Conservation (phyloP, 2,888 invertebrate species). For the Anticlea derivata region DNA sequence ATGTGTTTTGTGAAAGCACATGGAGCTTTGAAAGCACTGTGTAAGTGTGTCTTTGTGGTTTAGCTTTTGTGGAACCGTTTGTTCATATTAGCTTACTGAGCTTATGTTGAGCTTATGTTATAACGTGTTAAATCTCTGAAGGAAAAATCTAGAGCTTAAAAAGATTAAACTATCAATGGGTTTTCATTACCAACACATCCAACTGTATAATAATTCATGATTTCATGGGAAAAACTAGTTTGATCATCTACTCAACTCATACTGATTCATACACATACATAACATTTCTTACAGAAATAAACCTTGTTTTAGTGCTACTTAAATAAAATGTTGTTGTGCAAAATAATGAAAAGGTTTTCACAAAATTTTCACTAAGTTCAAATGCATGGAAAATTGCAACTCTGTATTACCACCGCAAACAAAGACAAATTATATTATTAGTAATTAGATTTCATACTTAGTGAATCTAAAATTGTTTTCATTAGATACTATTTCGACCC, state of each 20-base stretch:
- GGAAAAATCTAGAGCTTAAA: not conserved
- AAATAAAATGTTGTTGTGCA: constrained; percentile 25
- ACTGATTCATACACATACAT: not conserved
- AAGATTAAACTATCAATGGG: not conserved
- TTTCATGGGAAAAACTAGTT: constrained; percentile 7
- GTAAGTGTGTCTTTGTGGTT: constrained; percentile 43
- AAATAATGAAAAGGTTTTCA: constrained; percentile 26
- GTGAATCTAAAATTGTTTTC: no score
- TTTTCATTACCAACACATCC: not conserved
- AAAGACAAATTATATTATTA: not conserved
- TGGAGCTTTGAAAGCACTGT: constrained; percentile 37
- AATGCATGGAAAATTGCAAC: constrained; percentile 11
- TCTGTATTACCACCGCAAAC: constrained; percentile 10
- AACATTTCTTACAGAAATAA: constrained; percentile 18
- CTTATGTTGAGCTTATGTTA: no score
- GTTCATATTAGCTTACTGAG: constrained; percentile 37
- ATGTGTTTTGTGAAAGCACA: constrained; percentile 30
- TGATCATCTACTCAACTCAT: not conserved
- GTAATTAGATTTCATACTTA: no score
- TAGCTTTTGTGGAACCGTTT: constrained; percentile 50
- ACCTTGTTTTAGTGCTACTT: not conserved
- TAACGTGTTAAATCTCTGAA: not conserved
- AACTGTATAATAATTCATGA: not conserved
- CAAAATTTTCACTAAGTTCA: not conserved
- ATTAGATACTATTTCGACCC: no score